These are phyloP conservation scores for Philereme vetulata DNA, from an alignment of 2,888 invertebrate species.

Conservation along the genomic window DNA sequence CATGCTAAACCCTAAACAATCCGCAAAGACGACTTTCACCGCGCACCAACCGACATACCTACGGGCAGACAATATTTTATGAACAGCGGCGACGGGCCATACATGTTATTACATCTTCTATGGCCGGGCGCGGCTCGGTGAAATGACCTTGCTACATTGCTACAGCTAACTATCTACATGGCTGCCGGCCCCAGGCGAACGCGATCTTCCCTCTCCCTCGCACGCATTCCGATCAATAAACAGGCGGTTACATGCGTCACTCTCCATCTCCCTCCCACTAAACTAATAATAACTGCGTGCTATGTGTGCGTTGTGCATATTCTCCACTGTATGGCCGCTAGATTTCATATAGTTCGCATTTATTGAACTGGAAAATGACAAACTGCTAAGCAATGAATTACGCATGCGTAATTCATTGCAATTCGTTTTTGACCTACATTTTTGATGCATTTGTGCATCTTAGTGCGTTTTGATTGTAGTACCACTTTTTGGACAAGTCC, in stretches of 20 bases:
- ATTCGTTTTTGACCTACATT: neutral
- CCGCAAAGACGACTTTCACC: slow-evolving; percentile 49
- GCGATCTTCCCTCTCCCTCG: slow-evolving; percentile 55
- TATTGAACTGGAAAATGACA: slow-evolving; percentile 1
- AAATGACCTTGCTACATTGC: slow-evolving; percentile 75
- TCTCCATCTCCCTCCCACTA: slow-evolving; percentile 47
- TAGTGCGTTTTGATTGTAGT: too few relatives aligned
- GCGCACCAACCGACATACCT: slow-evolving; percentile 16
- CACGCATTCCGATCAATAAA: slow-evolving; percentile 59
- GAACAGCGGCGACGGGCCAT: neutral
- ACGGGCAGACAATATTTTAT: slow-evolving; percentile 14
- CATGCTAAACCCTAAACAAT: neutral
- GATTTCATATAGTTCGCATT: slow-evolving; percentile 8
- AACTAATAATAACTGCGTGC: slow-evolving; percentile 68
- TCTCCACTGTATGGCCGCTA: slow-evolving; percentile 42
- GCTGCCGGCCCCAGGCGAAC: slow-evolving; percentile 49
- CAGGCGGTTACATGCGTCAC: slow-evolving; percentile 38
- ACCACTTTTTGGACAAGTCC: too few relatives aligned
- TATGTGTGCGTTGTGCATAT: slow-evolving; percentile 56
- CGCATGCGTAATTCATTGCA: neutral
- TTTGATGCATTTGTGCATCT: too few relatives aligned
- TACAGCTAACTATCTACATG: slow-evolving; percentile 59
- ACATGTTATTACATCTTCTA: slow-evolving; percentile 26
- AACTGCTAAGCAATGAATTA: neutral
- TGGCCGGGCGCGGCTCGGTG: slow-evolving; percentile 31